Conservation (phyloP, 2,113 vertebrate genomes). For the Rynchops niger region DNA sequence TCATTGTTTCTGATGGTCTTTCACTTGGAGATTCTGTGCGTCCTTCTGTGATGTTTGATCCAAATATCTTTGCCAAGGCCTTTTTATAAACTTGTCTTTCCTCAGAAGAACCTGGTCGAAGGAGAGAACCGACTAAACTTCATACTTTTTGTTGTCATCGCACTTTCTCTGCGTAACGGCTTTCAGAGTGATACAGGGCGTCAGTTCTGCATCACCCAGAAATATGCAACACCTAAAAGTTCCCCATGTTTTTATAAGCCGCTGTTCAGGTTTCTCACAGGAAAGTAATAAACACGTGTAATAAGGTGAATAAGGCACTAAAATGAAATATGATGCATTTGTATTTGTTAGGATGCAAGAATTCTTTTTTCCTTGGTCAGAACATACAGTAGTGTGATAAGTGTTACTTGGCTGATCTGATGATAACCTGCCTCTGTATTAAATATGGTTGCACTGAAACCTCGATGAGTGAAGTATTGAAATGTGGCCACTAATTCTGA, state of each 20-base stretch:
- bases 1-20: background rate
- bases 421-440: background rate
- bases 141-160: background rate
- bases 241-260: background rate
- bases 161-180: background rate
- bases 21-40: background rate
- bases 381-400: background rate
- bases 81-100: constrained; percentile 75
- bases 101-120: constrained; percentile 69
- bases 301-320: background rate
- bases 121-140: background rate
- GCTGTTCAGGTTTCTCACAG: background rate
- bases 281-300: background rate
- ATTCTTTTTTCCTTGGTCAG: background rate
- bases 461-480: background rate
- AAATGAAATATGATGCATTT: background rate
- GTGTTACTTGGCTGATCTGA: background rate
- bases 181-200: background rate
- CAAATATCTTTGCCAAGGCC: constrained; percentile 65
- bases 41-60: background rate
- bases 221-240: background rate
- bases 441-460: background rate
- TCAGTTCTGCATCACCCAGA: background rate
- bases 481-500: background rate
- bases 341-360: background rate